Evolutionary conservation across 2,888 invertebrate genomes (phyloP), one percentile per base, ranked within the genome.

Genomic region (Catocala nupta): DNA sequence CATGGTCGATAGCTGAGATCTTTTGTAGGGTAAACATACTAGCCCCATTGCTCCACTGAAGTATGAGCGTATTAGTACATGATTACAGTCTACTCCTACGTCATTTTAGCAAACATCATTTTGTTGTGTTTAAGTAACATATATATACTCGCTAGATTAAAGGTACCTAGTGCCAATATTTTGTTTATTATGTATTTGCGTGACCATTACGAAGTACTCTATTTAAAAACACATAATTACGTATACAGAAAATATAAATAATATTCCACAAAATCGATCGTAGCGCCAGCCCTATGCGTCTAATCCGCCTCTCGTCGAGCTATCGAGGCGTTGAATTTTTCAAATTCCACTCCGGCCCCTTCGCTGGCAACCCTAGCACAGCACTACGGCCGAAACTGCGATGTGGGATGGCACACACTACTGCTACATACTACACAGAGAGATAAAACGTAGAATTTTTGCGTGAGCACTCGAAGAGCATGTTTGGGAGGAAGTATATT

Each of bases 301-400:
- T 85, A 85, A 87, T 84, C 81, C 67, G 65, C 73, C 81, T 73
- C 81, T 80, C 77, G 69, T 63, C 75, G 65, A 78, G 65, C 81
- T 73, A 88, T 85, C 80, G 84, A 84, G 81, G 85, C 87, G 85
- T 81, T 84, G 89, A 84, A 89, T 89, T 89, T 90, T 90, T 89
- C 84, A 88, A 86, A 86, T 83, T 82, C 82, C 82, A 72, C 79
- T 75, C 77, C 81, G 74, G 82, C 80, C 84, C 78, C 80, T 82
- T 82, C 75, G 81, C 77, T 63, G 77, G 73, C 34, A 75, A 49
- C 72, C 65, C 72, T 75, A 64, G 53, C 48, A 25, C 13, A 65
- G 51, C 48, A 13, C 47, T 45, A 52, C 68, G 50, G 55, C 49
- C 45, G 57, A 62, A 75, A 69, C 68, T 63, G 57, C 54, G 47